phyloP scores from a whole-genome alignment of 2,113 vertebrate species.

The Istiophorus platypterus region DNA sequence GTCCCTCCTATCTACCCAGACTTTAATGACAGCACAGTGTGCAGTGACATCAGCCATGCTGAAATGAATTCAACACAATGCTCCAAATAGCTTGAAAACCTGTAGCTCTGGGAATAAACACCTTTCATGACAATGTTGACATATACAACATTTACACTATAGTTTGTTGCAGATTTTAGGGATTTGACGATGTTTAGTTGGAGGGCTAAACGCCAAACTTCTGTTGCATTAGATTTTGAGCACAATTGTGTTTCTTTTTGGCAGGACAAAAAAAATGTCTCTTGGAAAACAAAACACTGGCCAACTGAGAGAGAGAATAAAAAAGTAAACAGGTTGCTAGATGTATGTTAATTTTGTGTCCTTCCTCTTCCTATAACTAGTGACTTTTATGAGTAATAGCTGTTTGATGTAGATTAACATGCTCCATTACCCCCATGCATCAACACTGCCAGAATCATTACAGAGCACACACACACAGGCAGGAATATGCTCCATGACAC shows the following conservation, averaged over 20 bases:
- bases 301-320: background rate
- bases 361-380: constrained; percentile 37
- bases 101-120: constrained; percentile 33
- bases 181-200: constrained; percentile 28
- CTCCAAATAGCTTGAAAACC: constrained; percentile 43
- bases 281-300: constrained; percentile 16
- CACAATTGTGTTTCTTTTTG: constrained; percentile 13
- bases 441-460: constrained; percentile 80
- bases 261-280: constrained; percentile 6
- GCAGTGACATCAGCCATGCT: constrained; percentile 55
- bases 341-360: constrained; percentile 26
- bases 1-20: constrained; percentile 63
- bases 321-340: constrained; percentile 13
- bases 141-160: constrained; percentile 33
- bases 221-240: constrained; percentile 26
- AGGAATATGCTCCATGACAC: constrained; percentile 51
- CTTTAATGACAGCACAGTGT: constrained; percentile 69
- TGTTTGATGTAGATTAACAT: constrained; percentile 84
- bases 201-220: constrained; percentile 19
- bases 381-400: constrained; percentile 74
- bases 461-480: constrained; percentile 52
- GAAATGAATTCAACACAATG: constrained; percentile 63
- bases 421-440: constrained; percentile 82
- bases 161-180: constrained; percentile 29
- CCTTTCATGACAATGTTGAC: constrained; percentile 30